Base-by-base conservation (phyloP, 2,797 vertebrate species). In the Geotrypetes seraphini region DNA sequence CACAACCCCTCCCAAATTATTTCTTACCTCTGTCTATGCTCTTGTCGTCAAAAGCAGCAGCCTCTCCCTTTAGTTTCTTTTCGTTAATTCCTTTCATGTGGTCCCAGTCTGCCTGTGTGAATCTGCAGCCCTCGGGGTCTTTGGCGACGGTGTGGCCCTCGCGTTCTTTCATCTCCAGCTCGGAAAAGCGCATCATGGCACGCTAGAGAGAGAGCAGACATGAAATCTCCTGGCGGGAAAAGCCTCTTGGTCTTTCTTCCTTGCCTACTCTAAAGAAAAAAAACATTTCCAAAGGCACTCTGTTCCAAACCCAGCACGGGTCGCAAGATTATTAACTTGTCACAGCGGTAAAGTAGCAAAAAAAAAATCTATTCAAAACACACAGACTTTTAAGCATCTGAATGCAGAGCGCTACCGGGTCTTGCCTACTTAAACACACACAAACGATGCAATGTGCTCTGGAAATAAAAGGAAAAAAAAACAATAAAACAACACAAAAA, bases 171-270 rank as follows among this genome's bases (percentile, higher is more conserved):
- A 97, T 92, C 85, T 98, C 95, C 83, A 98, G 85, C 84, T 98
- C 95, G 50, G 95, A 98, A 89, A 98, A 98, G 76, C 93, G 95
- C 89, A 98, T 94, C 93, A 97, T 98, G 69, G 95, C 95, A 82
- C 95, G 92, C 95, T 96, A 88, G 59, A 81, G 83, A 75, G 78
- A 84, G 75, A 85, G 75, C n/a, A 60, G 50, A 75, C 75, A 76
- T 60, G 60, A 68, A 53, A 47, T 76, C 54, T 58, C 48, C 69
- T 76, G 75, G 70, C 66, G 37, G 78, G 66, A 69, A 74, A 66
- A 69, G 56, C 43, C 19, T 68, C 37, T 76, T 74, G 47, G 49
- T 57, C 65, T 39, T 61, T 54, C 72, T 83, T 75, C 79, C 65
- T n/a, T n/a, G n/a, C 68, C 75, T 75, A 67, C 58, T 77, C n/a